phyloP scores from a whole-genome alignment of 2,113 vertebrate species.

The Xiphophorus maculatus region DNA sequence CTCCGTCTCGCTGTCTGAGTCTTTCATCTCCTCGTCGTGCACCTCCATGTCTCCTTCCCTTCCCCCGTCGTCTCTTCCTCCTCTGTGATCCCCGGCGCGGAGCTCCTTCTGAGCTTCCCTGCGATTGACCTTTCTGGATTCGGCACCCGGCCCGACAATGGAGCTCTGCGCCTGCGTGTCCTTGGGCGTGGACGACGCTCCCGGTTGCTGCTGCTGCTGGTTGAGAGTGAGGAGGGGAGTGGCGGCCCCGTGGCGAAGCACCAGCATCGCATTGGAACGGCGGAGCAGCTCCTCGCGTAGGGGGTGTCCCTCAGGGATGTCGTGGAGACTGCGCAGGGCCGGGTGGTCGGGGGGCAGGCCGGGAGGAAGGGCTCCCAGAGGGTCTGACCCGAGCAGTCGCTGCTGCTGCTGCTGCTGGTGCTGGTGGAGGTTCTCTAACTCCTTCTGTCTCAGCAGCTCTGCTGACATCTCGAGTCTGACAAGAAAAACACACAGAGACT shows the following conservation, averaged over 20 bases:
- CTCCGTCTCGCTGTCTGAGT: constrained; percentile 89
- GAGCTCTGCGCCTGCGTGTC: constrained; percentile 71
- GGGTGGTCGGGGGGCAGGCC: constrained; percentile 87
- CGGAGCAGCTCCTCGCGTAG: constrained; percentile 88
- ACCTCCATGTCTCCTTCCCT: constrained; percentile 64
- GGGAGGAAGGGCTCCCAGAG: constrained; percentile 80
- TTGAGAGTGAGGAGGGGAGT: constrained; percentile 86
- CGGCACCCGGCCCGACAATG: constrained; percentile 35
- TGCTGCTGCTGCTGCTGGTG: constrained; percentile 85
- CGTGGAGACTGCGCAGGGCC: constrained; percentile 86
- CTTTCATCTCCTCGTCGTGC: constrained; percentile 88
- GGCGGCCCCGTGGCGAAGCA: constrained; percentile 86
- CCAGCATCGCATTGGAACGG: constrained; percentile 89
- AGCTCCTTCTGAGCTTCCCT: constrained; percentile 65
- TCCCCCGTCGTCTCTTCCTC: constrained; percentile 63
- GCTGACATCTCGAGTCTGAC: constrained; percentile 95
- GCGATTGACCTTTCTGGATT: constrained; percentile 67
- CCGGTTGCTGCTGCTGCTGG: constrained; percentile 79
- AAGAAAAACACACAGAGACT: constrained; percentile 11
- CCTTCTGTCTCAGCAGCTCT: constrained; percentile 93
- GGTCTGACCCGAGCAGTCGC: constrained; percentile 83
- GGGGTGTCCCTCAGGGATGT: constrained; percentile 87
- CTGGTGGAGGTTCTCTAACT: constrained; percentile 88
- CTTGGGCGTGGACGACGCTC: constrained; percentile 75
- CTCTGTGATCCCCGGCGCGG: constrained; percentile 66